Conservation (phyloP, 2,797 vertebrate species). For the Hozukius guyotensis region DNA sequence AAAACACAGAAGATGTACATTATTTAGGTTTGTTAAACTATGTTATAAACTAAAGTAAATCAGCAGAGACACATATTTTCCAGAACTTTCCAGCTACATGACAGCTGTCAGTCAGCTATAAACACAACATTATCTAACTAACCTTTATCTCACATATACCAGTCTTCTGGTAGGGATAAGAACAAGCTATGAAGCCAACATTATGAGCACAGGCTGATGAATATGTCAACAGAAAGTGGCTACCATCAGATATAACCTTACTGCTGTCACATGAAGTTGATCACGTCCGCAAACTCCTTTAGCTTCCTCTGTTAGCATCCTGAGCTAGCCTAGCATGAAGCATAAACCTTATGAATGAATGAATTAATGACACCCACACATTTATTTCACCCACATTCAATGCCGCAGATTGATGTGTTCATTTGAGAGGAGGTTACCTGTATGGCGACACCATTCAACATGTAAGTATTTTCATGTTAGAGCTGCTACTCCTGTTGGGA, state of each 20-base stretch:
- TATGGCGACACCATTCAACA: conserved; percentile 26
- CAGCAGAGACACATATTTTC: rapidly evolving
- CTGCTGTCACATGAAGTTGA: neutral
- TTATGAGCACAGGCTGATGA: rapidly evolving
- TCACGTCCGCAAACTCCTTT: conserved; percentile 59
- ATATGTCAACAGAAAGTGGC: neutral
- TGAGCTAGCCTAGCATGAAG: conserved; percentile 46
- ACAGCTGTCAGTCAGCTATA: neutral
- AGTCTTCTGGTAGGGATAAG: neutral
- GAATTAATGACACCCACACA: neutral
- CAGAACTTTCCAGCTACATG: neutral
- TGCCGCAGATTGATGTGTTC: rapidly evolving
- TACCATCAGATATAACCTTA: neutral
- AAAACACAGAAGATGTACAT: neutral
- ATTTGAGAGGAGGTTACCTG: conserved; percentile 31
- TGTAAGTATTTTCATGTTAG: conserved; percentile 21
- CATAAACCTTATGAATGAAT: conserved; percentile 26
- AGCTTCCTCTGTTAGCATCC: conserved; percentile 50
- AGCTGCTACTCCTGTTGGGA: neutral
- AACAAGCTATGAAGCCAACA: rapidly evolving
- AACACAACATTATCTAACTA: neutral
- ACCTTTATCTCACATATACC: neutral
- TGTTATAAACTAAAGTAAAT: neutral
- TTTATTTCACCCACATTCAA: neutral
- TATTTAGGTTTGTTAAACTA: neutral